Evolutionary conservation across 2,113 vertebrate genomes (phyloP), one percentile per base, ranked within the genome.

Genomic region (Sialia sialis): DNA sequence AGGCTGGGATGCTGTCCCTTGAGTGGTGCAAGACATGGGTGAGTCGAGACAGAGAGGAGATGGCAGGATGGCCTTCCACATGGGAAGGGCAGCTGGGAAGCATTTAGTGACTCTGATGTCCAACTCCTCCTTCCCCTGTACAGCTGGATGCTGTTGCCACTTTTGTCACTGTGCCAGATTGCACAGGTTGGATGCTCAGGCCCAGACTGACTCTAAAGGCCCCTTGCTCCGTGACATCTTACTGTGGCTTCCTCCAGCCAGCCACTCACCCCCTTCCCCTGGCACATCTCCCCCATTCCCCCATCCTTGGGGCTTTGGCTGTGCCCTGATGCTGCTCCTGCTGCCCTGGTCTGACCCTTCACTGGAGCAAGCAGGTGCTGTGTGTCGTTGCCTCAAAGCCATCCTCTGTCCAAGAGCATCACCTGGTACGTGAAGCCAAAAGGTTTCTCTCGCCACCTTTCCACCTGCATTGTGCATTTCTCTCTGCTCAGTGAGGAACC

Each of bases 231-330:
- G 21, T 7, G 7, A 44, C 21, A 11, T 30, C 48, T 59, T 19
- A 30, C 15, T 51, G 46, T 58, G 64, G 13, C n/a, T 19, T 63
- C 22, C n/a, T 23, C 39, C 36, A 60, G 62, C 7, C 39, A 51
- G 48, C 52, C 2, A 4, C 51, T 66, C 36, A 6, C 5, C 8
- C 7, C 16, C 62, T 84, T 6, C 16, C 16, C 21, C 9, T 38
- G 0, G 0, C 34, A 41, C 16, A 36, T 30, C 5, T 46, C 7
- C 2, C 7, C 14, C 20, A 23, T 10, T 34, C 16, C 32, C 10
- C 27, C 29, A 19, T 87, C 30, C 43, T 13, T 0, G 0, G 32
- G 34, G 36, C 81, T 78, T 22, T 44, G 49, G 27, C 51, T 39
- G 13, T 74, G 64, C 12, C 38, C 67, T 80, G 59, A 41, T 76